Conservation (phyloP, 2,113 vertebrate species). For the Daubentonia madagascariensis region DNA sequence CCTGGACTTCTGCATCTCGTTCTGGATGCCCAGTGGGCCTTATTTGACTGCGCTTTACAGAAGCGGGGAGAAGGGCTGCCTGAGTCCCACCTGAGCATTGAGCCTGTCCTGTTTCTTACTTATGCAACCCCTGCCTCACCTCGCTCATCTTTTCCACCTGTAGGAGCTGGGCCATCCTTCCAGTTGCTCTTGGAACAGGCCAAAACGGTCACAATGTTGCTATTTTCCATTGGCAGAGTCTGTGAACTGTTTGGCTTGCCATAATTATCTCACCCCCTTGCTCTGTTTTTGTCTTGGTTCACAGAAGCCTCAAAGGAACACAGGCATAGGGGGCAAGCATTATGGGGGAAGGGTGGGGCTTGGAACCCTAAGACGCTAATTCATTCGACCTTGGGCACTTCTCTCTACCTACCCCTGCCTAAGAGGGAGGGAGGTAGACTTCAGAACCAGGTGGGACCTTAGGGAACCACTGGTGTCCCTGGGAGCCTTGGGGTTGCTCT, state of each 20-base stretch:
- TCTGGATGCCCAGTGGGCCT: neutral
- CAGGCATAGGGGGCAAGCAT: neutral
- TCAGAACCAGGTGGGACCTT: neutral
- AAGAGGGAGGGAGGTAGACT: neutral
- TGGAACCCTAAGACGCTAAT: neutral
- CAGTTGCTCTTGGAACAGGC: neutral
- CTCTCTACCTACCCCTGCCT: neutral
- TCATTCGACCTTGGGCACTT: neutral
- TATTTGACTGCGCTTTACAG: neutral
- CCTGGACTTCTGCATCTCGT: neutral
- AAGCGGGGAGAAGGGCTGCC: neutral
- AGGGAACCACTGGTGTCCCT: neutral
- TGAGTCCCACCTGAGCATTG: neutral
- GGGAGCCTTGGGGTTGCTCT: neutral
- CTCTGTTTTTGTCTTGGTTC: neutral
- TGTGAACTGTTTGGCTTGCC: neutral
- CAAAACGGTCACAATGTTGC: accelerated
- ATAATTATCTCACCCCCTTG: neutral
- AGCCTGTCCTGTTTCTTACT: neutral
- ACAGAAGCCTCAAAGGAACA: neutral
- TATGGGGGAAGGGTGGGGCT: neutral
- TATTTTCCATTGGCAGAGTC: accelerated
- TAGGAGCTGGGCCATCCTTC: neutral
- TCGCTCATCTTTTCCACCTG: neutral
- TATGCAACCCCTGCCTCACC: neutral